A percentile compares a stretch with the other conserved stretches of the same genome.
phyloP scores from a whole-genome alignment of 2,113 vertebrate genomes.

The Zingel zingel region DNA sequence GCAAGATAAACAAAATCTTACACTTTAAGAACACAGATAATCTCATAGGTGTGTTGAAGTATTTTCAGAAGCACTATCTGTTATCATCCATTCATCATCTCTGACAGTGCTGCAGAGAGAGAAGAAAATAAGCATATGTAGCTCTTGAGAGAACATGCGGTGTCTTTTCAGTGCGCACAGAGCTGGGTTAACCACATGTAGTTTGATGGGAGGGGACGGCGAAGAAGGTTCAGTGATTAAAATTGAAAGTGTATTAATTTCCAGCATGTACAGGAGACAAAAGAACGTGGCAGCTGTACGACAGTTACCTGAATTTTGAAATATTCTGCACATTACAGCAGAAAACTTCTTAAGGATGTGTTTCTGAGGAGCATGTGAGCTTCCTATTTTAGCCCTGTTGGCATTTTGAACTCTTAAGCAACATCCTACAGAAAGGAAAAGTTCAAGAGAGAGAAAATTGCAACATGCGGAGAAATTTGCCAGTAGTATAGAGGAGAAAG shows the following conservation, averaged over 20 bases:
- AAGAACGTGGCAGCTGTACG: background rate
- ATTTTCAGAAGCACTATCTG: background rate
- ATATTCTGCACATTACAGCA: background rate
- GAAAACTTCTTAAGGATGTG: conserved; percentile 1
- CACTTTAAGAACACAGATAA: background rate
- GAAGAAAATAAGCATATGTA: background rate
- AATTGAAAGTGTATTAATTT: conserved; percentile 40
- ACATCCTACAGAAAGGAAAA: conserved; percentile 47
- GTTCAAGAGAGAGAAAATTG: conserved; percentile 21
- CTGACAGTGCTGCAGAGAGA: background rate
- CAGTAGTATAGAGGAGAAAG: conserved; percentile 9
- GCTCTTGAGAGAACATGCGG: conserved; percentile 7
- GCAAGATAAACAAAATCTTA: conserved; percentile 18
- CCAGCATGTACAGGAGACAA: conserved; percentile 17
- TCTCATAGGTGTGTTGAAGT: background rate
- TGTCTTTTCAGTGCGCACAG: conserved; percentile 14
- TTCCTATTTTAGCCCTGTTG: conserved; percentile 48
- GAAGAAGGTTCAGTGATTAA: background rate
- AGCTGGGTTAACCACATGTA: conserved; percentile 66
- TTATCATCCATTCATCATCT: background rate
- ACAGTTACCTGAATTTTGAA: background rate
- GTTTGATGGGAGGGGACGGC: background rate
- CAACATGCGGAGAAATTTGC: conserved; percentile 44
- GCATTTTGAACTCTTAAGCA: conserved; percentile 54
- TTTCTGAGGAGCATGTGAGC: conserved; percentile 21